Base-by-base conservation (phyloP, 2,888 invertebrate genomes). In the Hoplodrina ambigua region DNA sequence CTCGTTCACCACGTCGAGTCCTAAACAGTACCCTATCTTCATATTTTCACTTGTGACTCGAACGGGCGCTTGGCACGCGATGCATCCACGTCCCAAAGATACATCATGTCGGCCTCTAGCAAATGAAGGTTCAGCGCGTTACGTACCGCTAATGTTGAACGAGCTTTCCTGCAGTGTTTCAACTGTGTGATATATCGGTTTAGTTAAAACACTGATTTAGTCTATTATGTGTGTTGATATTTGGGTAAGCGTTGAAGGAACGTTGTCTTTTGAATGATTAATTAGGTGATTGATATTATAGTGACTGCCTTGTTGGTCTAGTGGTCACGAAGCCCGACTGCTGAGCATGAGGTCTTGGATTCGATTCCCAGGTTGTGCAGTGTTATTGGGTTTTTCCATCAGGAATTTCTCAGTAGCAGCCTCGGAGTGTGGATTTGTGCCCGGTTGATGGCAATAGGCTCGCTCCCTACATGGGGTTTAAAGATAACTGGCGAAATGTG, bases 31-130 rank as follows among this genome's bases (percentile, higher is more conserved):
- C 55, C 19, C 10, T 25, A 44, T 50, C 17, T 44, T 25, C 20
- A 41, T 53, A 17, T 25, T 20, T 41, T 4, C 7, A 8, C 37
- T 54, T 3, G 1, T 19, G 8, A 30, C 30, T 25, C 10, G 13
- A 74, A 70, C 20, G 55, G 33, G 30, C 25, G 7, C 54, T 70
- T 54, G 17, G 19, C 60, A 70, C 60, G 69, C 69, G 60, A 70
- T 60, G 46, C 46, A 30, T 2, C 0, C 54, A 54, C 69, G 69
- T 69, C 11, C 54, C 53, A 25, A 11, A 20, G 50, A 69, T 69
- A 74, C 63, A 70, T 75, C 75, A 75, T 57, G 52, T 17, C 33
- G n/a, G 30, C 15, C 41, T 19, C 19, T 19, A n/a, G 19, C 25
- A 17, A 63, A 70, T 33, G 11, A 60, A 53, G 64, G 25, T 41